These are phyloP conservation scores for Trichomycterus rosablanca DNA, from an alignment of 2,113 vertebrate genomes.

Conservation along the genomic window DNA sequence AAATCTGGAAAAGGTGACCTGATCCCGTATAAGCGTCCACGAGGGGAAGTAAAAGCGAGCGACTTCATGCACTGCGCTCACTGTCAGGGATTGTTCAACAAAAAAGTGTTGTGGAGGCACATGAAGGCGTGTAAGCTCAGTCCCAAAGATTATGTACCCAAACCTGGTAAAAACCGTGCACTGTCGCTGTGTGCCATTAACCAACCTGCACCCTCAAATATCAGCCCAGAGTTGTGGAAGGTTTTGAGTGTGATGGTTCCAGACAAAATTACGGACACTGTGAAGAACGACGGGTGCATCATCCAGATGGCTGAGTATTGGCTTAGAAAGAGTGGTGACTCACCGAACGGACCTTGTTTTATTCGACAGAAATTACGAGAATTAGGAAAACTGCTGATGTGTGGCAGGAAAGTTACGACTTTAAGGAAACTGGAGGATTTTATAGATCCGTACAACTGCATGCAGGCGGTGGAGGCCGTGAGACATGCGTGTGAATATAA, in stretches of 20 bases:
- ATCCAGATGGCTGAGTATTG: conserved; percentile 40
- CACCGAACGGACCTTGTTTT: conserved; percentile 15
- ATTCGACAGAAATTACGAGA: conserved; percentile 37
- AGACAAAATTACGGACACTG: conserved; percentile 31
- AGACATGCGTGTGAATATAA: conserved; percentile 31
- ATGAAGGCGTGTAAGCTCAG: conserved; percentile 37
- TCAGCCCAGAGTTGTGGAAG: conserved; percentile 26
- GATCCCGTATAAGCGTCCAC: conserved; percentile 34
- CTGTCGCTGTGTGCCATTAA: conserved; percentile 24
- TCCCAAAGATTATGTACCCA: conserved; percentile 19
- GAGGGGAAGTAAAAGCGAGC: conserved; percentile 21
- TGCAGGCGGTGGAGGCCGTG: conserved; percentile 34
- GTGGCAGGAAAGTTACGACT: conserved; percentile 20
- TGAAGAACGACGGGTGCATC: conserved; percentile 31
- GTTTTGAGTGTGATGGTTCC: conserved; percentile 33
- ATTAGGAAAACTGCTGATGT: conserved; percentile 35
- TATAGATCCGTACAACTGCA: conserved; percentile 32
- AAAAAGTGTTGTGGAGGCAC: conserved; percentile 35
- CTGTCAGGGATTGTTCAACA: conserved; percentile 37
- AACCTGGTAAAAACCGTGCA: conserved; percentile 25
- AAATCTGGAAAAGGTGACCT: conserved; percentile 32
- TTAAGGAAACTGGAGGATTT: conserved; percentile 36
- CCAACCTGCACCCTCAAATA: conserved; percentile 10
- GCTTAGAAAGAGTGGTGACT: conserved; percentile 29
- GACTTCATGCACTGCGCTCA: conserved; percentile 42